Percentiles rank a stretch among this genome's conserved stretches.
These are phyloP conservation scores for Aptenodytes forsteri DNA, from an alignment of 2,113 vertebrate genomes.

Conservation along the genomic window DNA sequence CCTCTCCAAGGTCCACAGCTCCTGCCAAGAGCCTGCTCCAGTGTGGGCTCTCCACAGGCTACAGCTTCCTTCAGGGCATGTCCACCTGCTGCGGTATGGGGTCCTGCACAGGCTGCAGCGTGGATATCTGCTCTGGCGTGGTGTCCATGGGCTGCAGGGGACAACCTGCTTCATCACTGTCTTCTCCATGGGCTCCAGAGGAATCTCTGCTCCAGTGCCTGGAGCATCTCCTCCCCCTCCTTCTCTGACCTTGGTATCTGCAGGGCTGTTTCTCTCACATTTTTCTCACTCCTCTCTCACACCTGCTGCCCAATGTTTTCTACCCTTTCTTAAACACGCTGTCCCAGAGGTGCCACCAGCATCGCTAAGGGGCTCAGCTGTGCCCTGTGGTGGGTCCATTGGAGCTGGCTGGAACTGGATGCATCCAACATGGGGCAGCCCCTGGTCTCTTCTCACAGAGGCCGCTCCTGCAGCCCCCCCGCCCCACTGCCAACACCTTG, in stretches of 20 bases:
- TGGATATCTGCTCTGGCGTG: fast-evolving
- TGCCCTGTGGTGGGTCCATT: background rate
- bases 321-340: background rate
- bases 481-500: background rate
- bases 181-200: background rate
- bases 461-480: background rate
- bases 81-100: background rate
- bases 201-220: fast-evolving
- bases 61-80: background rate
- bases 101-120: background rate
- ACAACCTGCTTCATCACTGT: background rate
- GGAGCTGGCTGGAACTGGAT: background rate
- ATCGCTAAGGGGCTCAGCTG: background rate
- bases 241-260: background rate
- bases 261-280: background rate
- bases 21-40: background rate
- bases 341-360: background rate
- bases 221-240: background rate
- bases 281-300: background rate
- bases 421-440: fast-evolving
- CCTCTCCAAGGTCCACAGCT: background rate
- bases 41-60: background rate
- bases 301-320: background rate
- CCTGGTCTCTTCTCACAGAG: background rate
- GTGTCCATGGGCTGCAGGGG: background rate